phyloP scores from a whole-genome alignment of 1,140 invertebrate genomes.

The Pygmarrhopalites habei region DNA sequence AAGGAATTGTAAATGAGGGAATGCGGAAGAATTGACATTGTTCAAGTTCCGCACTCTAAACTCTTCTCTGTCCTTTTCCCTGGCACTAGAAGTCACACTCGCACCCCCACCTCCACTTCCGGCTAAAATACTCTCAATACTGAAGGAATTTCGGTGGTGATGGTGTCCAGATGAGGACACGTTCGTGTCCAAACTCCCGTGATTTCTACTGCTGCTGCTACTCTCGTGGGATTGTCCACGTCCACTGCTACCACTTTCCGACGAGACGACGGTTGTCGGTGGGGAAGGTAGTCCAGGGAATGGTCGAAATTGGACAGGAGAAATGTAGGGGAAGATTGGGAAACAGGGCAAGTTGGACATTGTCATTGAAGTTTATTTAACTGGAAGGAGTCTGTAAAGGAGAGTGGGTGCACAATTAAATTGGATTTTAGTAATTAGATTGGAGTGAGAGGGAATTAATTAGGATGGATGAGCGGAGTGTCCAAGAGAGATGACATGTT shows the following conservation, averaged over 20 bases:
- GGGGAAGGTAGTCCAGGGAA: conserved; percentile 18
- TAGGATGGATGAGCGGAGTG: too few relatives aligned
- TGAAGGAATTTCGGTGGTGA: conserved; percentile 8
- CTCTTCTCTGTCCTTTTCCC: neutral
- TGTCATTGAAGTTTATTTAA: too few relatives aligned
- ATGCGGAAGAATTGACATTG: neutral
- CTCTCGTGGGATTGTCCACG: neutral
- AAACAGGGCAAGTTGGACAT: conserved; percentile 34
- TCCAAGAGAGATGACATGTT: too few relatives aligned
- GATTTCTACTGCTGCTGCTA: too few relatives aligned
- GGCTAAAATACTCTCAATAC: conserved; percentile 11
- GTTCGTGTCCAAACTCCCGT: too few relatives aligned
- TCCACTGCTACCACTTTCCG: conserved; percentile 10
- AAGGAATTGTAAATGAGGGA: conserved; percentile 23
- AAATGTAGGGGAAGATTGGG: conserved; percentile 31
- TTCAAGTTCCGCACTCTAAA: neutral
- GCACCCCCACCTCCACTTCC: neutral
- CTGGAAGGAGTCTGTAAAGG: too few relatives aligned
- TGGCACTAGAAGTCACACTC: neutral
- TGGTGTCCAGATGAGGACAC: too few relatives aligned
- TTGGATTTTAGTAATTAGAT: too few relatives aligned
- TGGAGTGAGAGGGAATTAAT: too few relatives aligned
- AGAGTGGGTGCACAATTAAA: too few relatives aligned
- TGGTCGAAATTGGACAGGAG: conserved; percentile 25
- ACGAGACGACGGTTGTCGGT: conserved; percentile 10